Evolutionary conservation across 2,113 vertebrate species (phyloP).

Genomic region (Tautogolabrus adspersus): DNA sequence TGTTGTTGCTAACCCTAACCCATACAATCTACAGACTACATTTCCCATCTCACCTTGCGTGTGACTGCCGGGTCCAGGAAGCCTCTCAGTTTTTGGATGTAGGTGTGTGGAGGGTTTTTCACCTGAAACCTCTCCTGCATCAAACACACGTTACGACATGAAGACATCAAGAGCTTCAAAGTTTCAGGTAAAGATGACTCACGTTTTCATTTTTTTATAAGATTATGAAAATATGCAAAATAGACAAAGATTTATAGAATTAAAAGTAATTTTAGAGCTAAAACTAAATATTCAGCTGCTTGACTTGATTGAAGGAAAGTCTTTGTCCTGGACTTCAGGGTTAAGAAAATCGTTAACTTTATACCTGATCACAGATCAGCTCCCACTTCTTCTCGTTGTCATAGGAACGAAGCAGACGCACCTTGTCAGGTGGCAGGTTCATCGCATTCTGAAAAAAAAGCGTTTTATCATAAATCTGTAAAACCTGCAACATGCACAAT

Average conservation of each 20-base stretch:
- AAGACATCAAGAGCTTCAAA: too few species aligned
- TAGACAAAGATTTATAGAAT: too few species aligned
- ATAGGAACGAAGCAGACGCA: constrained; percentile 92
- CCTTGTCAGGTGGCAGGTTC: constrained; percentile 96
- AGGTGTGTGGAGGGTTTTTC: constrained; percentile 95
- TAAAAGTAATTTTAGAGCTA: too few species aligned
- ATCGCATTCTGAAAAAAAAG: constrained; percentile 90
- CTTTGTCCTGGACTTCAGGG: too few species aligned
- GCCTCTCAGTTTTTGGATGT: constrained; percentile 93
- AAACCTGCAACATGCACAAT: too few species aligned
- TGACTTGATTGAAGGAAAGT: too few species aligned
- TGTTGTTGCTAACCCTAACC: too few species aligned
- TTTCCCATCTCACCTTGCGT: constrained; percentile 86
- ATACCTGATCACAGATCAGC: constrained; percentile 93
- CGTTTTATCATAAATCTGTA: neutral
- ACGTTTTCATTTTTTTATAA: too few species aligned
- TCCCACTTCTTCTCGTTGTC: constrained; percentile 95
- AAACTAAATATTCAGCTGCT: too few species aligned
- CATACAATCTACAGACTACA: neutral
- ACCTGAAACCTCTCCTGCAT: constrained; percentile 94
- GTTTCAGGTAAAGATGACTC: too few species aligned
- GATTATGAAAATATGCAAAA: too few species aligned
- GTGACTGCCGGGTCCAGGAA: constrained; percentile 94
- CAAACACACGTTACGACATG: constrained; percentile 9
- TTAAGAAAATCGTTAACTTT: too few species aligned